Evolutionary conservation across 1,140 invertebrate genomes (phyloP).

Genomic region (Rhopalosiphum maidis): DNA sequence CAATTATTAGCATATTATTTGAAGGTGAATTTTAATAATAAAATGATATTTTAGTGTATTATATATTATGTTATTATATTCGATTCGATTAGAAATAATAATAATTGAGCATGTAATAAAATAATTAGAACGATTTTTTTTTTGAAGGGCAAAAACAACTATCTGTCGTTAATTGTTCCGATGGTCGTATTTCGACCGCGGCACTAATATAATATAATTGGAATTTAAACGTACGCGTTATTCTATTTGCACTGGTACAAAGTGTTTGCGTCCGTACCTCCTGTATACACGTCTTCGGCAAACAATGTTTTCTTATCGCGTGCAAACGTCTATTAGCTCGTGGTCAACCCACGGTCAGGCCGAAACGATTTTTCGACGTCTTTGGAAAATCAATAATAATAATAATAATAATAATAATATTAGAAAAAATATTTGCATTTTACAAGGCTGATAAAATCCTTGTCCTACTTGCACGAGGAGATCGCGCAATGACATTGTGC

Average conservation of each 20-base stretch:
- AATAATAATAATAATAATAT: not conserved
- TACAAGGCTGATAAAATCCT: constrained; percentile 1
- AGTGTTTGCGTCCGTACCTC: not conserved
- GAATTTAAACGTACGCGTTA: not conserved
- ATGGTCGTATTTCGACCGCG: not conserved
- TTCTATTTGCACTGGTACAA: not conserved
- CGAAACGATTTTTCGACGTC: not conserved
- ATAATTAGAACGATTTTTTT: not conserved
- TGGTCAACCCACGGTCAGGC: not conserved
- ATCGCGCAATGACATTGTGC: not conserved
- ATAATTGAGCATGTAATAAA: not conserved
- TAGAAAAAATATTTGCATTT: constrained; percentile 6
- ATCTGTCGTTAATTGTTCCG: not conserved
- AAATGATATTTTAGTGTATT: not conserved
- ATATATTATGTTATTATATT: not conserved
- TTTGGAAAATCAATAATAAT: not conserved
- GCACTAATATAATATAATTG: not conserved
- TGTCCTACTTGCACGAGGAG: constrained; percentile 14
- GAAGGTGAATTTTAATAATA: not conserved
- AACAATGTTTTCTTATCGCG: not conserved
- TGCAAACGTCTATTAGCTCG: not conserved
- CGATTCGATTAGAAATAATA: not conserved
- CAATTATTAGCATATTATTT: not conserved
- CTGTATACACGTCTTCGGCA: not conserved
- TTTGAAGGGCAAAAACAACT: not conserved